Evolutionary conservation across 2,888 invertebrate genomes (phyloP), one percentile per base, ranked within the genome.

Genomic region (Drosophila rubida): DNA sequence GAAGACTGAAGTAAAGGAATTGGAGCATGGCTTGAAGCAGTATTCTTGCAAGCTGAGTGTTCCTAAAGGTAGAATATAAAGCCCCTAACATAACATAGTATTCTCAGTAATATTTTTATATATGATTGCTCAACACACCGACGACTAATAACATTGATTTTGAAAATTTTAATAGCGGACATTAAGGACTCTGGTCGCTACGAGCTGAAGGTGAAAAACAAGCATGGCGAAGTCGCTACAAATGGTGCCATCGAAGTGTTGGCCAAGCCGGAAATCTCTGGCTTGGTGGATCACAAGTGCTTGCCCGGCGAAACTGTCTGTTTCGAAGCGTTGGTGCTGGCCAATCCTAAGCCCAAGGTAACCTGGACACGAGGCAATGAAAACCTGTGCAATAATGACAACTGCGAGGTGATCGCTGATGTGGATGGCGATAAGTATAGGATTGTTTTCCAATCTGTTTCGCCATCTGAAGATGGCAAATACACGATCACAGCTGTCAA

Each of bases 261-360:
- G 2, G 93, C 96, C 59, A 93, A 95, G 78, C 97, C 97, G 0
- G 96, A 96, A 92, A 95, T 97, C 65, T 94, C 95, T 63, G 95
- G 95, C 0, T 93, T 97, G 46, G 94, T 94, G 77, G 96, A 97
- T 89, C 93, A 95, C 44, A 94, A 93, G 22, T 95, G 95, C 1
- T 94, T 95, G 64, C 97, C 97, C 0, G 96, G 95, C 57, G 96
- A 97, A 82, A 94, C 95, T 25, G 95, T 96, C 22, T 94, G 94
- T 68, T 95, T 99, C 90, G 94, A 96, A 79, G 96, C 96, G 32
- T 94, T 95, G 41, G 95, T 99, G 1, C 95, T 95, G 80, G 97
- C 98, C 22, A 97, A 97, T 91, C 99, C 99, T 0, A 94, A 95
- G 72, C 97, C 99, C 1, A 95, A 95, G 75, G 94, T 99, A 1